phyloP scores from a whole-genome alignment of 2,113 vertebrate genomes.

The Pao palembangensis region DNA sequence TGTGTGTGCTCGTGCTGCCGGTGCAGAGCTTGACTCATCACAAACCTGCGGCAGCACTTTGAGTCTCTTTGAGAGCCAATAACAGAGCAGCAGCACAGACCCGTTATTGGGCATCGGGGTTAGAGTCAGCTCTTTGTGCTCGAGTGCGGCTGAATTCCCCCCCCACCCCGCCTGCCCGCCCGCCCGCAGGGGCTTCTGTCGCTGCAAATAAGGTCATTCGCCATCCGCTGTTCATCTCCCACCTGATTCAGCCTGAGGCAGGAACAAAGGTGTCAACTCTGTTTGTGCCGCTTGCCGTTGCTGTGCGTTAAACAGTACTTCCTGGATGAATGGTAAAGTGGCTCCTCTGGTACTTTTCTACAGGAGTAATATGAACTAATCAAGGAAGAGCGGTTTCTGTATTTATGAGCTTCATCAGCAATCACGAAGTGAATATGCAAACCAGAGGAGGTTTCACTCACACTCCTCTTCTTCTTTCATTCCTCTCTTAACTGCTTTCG shows the following conservation, averaged over 20 bases:
- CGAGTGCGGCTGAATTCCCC: constrained; percentile 52
- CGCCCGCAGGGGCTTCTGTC: constrained; percentile 4
- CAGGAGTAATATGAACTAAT: constrained; percentile 9
- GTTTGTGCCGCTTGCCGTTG: constrained; percentile 17
- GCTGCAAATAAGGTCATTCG: constrained; percentile 49
- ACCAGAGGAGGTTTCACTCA: constrained; percentile 24
- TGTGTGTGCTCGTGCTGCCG: not conserved
- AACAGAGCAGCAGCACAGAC: constrained; percentile 38
- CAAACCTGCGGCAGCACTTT: constrained; percentile 30
- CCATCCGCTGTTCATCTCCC: constrained; percentile 22
- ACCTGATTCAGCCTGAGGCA: constrained; percentile 21
- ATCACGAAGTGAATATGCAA: constrained; percentile 16
- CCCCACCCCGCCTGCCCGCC: constrained; percentile 24
- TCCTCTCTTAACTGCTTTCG: constrained; percentile 10
- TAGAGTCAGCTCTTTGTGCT: constrained; percentile 57
- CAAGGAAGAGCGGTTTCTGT: constrained; percentile 20
- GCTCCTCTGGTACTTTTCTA: not conserved
- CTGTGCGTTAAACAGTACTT: constrained; percentile 24
- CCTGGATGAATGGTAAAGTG: constrained; percentile 14
- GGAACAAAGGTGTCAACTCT: constrained; percentile 23
- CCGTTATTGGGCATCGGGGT: constrained; percentile 40
- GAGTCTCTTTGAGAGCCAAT: constrained; percentile 26
- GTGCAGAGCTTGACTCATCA: constrained; percentile 17
- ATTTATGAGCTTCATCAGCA: constrained; percentile 24
- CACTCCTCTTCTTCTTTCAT: not conserved